Conservation (phyloP, 1,140 invertebrate species). For the Trinorchestia longiramus region DNA sequence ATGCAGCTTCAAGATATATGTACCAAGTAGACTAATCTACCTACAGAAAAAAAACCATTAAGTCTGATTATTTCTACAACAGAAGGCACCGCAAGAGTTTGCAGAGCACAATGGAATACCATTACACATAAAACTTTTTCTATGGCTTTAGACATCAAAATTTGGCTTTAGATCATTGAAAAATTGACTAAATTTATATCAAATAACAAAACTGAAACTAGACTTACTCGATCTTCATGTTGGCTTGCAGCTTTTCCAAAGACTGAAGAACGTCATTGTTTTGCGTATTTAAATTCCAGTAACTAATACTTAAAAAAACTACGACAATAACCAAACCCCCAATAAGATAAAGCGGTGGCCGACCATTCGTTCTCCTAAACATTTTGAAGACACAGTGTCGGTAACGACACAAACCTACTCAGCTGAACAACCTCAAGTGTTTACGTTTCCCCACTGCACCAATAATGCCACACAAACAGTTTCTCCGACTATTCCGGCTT, state of each 20-base stretch:
- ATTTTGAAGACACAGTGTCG: not conserved
- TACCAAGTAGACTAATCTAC: too few relatives aligned
- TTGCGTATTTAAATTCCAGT: slow-evolving; percentile 40
- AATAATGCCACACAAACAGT: slow-evolving; percentile 48
- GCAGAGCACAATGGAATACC: too few relatives aligned
- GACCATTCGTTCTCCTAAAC: slow-evolving; percentile 48
- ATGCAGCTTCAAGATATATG: too few relatives aligned
- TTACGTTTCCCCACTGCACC: not conserved
- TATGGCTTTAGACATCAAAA: too few relatives aligned
- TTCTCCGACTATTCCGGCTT: not conserved
- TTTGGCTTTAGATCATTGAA: too few relatives aligned
- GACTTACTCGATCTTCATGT: slow-evolving; percentile 16
- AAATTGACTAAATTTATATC: not conserved
- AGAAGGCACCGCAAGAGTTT: too few relatives aligned
- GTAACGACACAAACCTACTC: not conserved
- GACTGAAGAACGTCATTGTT: slow-evolving; percentile 35
- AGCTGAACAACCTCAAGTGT: not conserved
- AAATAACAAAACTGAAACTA: not conserved
- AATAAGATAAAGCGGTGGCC: slow-evolving; percentile 12
- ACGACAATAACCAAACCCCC: not conserved
- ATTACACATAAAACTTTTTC: too few relatives aligned
- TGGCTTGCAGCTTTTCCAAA: slow-evolving; percentile 23
- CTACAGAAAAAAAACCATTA: too few relatives aligned
- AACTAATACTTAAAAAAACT: slow-evolving; percentile 25
- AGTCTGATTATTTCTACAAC: too few relatives aligned